These are phyloP conservation scores for Chrysolina haemoptera DNA, from an alignment of 2,888 invertebrate species.

Conservation along the genomic window DNA sequence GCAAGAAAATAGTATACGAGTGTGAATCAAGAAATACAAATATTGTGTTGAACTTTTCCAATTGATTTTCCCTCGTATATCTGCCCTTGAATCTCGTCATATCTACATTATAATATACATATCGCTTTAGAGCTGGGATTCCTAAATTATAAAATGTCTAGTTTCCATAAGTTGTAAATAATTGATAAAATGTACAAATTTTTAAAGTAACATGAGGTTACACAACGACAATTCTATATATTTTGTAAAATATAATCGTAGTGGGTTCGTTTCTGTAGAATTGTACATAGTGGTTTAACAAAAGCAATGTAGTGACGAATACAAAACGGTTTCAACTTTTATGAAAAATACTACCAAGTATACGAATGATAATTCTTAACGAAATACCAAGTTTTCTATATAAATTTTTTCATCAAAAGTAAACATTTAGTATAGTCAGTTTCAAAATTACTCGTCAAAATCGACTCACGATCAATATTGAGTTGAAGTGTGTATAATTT, in stretches of 20 bases:
- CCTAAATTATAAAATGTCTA: conserved; percentile 54
- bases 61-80: conserved; percentile 35
- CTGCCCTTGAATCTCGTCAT: conserved; percentile 38
- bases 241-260: conserved; percentile 67
- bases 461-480: conserved; percentile 10
- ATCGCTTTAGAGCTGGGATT: conserved; percentile 70
- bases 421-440: conserved; percentile 13
- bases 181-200: conserved; percentile 61
- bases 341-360: conserved; percentile 52
- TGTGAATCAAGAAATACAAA: conserved; percentile 27
- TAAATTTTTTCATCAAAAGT: conserved; percentile 16
- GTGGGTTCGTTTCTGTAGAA: conserved; percentile 56
- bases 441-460: conserved; percentile 24
- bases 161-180: conserved; percentile 41
- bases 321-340: conserved; percentile 35
- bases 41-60: conserved; percentile 62
- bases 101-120: conserved; percentile 63
- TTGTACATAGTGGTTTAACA: conserved; percentile 52
- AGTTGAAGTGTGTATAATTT: conserved; percentile 45
- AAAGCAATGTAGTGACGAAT: conserved; percentile 60
- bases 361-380: conserved; percentile 57
- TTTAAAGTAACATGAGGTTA: conserved; percentile 63
- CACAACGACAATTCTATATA: conserved; percentile 63
- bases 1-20: conserved; percentile 27
- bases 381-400: conserved; percentile 29